Evolutionary conservation across 2,797 vertebrate species (phyloP), one percentile per base, ranked within the genome.

Genomic region (Synaphobranchus kaupii): DNA sequence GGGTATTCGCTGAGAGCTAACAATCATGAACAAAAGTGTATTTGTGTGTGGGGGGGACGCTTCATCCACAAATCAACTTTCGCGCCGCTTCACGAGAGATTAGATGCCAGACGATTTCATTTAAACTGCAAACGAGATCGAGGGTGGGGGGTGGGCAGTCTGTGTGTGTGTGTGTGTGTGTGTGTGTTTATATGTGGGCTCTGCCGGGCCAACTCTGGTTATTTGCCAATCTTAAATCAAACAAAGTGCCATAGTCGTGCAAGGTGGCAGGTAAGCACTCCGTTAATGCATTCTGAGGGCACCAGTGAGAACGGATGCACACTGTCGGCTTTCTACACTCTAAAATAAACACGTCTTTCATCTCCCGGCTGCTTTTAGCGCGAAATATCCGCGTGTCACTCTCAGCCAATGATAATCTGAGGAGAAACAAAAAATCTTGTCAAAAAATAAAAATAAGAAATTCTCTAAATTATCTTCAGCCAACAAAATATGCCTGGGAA

Each of bases 301-400:
- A 93, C 94, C 91, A 88, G 31, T 5, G 87, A 93, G 90, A 93
- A 95, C 92, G 91, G 92, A 96, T 95, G 92, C 90, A 87, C 90
- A 90, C 91, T 86, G 90, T 94, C 90, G 89, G 92, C 91, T 90
- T 88, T 85, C 86, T 89, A 90, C 9, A 83, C 91, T 92, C 91
- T 90, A 94, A 95, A 95, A 95, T 94, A 95, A 95, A 95, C 93
- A 92, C 94, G 95, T 94, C 44, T 7, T 94, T 95, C 94, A 95
- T 92, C 92, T 92, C 86, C 39, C 71, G 85, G 91, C 83, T 89
- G 84, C 84, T 91, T 86, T 91, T 56, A 56, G 89, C 92, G 15
- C 8, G 31, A 25, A 82, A 82, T 48, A 82, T 28, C 39, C 31
- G 22, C 6, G 34, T 17, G 25, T 4, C 48, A 82, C 48, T 52